Evolutionary conservation across 1,140 invertebrate genomes (phyloP), one percentile per base, ranked within the genome.

Genomic region (Temnothorax nylanderi): DNA sequence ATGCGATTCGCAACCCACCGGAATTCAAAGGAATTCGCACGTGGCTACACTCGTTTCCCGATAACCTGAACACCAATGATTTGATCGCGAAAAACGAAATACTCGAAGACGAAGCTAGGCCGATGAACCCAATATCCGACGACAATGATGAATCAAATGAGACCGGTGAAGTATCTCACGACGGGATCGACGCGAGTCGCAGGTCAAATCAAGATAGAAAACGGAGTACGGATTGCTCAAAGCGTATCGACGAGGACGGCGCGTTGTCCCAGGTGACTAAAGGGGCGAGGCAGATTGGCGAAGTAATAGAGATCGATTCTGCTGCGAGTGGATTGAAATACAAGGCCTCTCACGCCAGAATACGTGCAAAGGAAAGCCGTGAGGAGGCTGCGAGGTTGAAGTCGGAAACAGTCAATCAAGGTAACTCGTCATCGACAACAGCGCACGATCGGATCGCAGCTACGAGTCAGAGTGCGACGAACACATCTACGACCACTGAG

Each of bases 11-110:
- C 11, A n/a, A 16, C 1, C 41, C 7, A n/a, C 0, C 74, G 32
- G 47, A 67, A 5, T 2, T 37, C 2, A 80, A 77, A 34, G 11
- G n/a, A n/a, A n/a, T 80, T 80, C 51, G 37, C 16, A 65, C 82
- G 34, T 78, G 72, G 82, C 13, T 85, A 51, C 34, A 85, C 5
- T 26, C 34, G 13, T 11, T 49, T 0, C 65, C 77, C n/a, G 34
- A 41, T 37, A 41, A 49, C 5, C 1, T 3, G 10, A 21, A 2
- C 10, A 21, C 0, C 2, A 32, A 64, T 32, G 3, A 18, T 16
- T 6, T 26, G 32, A 32, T 7, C 0, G 51, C 0, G 10, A 0
- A 26, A 21, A 8, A 32, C 21, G 13, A 2, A 47, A 13, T 3
- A 6, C 21, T 4, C 32, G 3, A n/a, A 56, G 26, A 21, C 51